Percentiles rank a stretch among this genome's conserved stretches.
Evolutionary conservation across 1,140 invertebrate genomes (phyloP).

Genomic region (Lucilia sericata): DNA sequence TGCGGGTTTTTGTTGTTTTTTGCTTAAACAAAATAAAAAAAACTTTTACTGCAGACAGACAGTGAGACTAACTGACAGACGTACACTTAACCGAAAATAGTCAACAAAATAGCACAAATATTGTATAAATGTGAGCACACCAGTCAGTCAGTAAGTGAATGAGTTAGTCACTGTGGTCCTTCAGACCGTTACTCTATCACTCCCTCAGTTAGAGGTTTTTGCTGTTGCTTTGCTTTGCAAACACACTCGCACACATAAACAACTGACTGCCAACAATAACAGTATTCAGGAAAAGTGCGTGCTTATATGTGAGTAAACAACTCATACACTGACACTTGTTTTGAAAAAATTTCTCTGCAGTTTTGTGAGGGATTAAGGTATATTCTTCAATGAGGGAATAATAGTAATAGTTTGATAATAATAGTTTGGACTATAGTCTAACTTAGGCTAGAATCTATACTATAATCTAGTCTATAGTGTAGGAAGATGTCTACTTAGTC

Average conservation of each 20-base stretch:
- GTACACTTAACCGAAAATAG: not conserved
- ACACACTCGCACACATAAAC: not conserved
- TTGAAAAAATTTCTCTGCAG: too few species aligned
- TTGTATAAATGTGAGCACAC: not conserved
- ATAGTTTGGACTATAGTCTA: too few species aligned
- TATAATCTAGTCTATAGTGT: too few species aligned
- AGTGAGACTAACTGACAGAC: not conserved
- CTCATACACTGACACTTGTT: not conserved
- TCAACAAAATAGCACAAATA: not conserved
- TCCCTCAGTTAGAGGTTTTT: not conserved
- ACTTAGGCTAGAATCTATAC: too few species aligned
- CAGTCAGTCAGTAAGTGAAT: not conserved
- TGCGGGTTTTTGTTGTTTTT: not conserved
- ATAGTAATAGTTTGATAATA: too few species aligned
- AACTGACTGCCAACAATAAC: not conserved
- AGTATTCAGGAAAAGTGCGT: not conserved
- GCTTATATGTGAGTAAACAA: not conserved
- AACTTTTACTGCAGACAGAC: not conserved
- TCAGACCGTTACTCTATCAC: not conserved
- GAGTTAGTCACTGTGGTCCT: not conserved
- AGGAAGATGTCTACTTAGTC: too few species aligned
- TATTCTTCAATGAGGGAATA: too few species aligned
- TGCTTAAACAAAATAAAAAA: not conserved
- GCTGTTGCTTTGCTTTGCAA: not conserved
- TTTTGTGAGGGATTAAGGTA: too few species aligned